Evolutionary conservation across 2,113 vertebrate genomes (phyloP).

Genomic region (Nyctereutes procyonoides): DNA sequence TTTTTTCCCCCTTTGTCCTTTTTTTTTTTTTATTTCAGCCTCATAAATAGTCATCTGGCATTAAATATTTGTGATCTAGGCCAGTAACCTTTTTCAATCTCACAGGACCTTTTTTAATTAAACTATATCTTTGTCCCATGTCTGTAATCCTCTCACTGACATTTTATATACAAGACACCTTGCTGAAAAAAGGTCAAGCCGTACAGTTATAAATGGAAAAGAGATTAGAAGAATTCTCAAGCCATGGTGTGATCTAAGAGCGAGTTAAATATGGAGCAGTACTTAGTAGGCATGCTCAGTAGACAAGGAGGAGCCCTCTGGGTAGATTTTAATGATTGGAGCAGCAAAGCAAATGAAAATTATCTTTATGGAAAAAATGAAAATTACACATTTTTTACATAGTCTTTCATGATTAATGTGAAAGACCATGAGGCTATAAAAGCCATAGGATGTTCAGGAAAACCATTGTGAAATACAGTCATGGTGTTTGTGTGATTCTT

Average conservation of each 20-base stretch:
- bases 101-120: slow-evolving; percentile 92
- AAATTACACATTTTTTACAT: slow-evolving; percentile 82
- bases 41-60: slow-evolving; percentile 92
- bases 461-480: slow-evolving; percentile 50
- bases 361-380: slow-evolving; percentile 80
- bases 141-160: slow-evolving; percentile 92
- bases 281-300: slow-evolving; percentile 86
- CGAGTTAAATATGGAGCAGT: slow-evolving; percentile 87
- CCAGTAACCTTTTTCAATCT: slow-evolving; percentile 92
- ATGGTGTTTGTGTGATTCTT: slow-evolving; percentile 81
- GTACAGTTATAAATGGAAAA: slow-evolving; percentile 93
- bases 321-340: slow-evolving; percentile 86
- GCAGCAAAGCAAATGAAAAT: slow-evolving; percentile 85
- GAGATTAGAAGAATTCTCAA: slow-evolving; percentile 92
- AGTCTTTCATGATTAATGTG: slow-evolving; percentile 80
- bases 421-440: slow-evolving; percentile 71
- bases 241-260: slow-evolving; percentile 89
- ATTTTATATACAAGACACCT: slow-evolving; percentile 93
- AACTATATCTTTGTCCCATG: slow-evolving; percentile 92
- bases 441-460: slow-evolving; percentile 79
- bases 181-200: slow-evolving; percentile 92
- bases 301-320: slow-evolving; percentile 83
- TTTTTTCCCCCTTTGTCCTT: slow-evolving; percentile 14
- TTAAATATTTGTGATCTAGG: slow-evolving; percentile 93
- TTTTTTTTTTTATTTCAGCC: slow-evolving; percentile 85